Conservation (phyloP, 2,113 vertebrate genomes). For the Melanocharis versteri region DNA sequence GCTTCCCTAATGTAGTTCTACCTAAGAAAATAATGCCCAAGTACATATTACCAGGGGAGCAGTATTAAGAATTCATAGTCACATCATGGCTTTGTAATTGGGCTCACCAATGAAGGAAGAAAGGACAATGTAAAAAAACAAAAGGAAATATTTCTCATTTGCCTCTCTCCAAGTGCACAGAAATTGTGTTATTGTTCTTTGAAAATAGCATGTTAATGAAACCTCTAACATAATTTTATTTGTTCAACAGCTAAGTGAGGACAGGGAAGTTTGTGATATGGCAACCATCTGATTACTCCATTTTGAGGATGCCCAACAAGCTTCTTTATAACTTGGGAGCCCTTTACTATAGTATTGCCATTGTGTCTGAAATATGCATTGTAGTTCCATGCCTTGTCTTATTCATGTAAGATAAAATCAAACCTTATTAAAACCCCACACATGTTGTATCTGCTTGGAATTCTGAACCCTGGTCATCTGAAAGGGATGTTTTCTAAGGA, state of each 20-base stretch:
- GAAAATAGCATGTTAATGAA: neutral
- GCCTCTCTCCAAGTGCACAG: neutral
- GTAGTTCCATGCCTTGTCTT: neutral
- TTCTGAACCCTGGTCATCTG: neutral
- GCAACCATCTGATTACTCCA: neutral
- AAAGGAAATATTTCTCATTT: constrained; percentile 3
- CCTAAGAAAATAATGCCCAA: neutral
- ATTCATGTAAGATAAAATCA: neutral
- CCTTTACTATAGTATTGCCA: neutral
- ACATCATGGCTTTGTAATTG: constrained; percentile 34
- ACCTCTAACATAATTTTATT: neutral
- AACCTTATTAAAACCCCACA: neutral
- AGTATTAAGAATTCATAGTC: constrained; percentile 32
- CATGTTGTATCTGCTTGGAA: neutral
- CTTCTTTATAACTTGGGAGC: neutral
- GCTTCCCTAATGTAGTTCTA: neutral
- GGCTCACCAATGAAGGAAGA: neutral
- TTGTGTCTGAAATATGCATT: neutral
- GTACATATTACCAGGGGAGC: neutral
- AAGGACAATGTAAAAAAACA: neutral
- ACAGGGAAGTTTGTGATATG: neutral
- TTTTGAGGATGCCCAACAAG: neutral
- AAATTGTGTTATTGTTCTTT: neutral
- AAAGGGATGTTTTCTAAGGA: neutral
- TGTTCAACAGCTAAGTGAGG: neutral